These are phyloP conservation scores for Lanius collurio DNA, from an alignment of 2,113 vertebrate genomes.

Conservation along the genomic window DNA sequence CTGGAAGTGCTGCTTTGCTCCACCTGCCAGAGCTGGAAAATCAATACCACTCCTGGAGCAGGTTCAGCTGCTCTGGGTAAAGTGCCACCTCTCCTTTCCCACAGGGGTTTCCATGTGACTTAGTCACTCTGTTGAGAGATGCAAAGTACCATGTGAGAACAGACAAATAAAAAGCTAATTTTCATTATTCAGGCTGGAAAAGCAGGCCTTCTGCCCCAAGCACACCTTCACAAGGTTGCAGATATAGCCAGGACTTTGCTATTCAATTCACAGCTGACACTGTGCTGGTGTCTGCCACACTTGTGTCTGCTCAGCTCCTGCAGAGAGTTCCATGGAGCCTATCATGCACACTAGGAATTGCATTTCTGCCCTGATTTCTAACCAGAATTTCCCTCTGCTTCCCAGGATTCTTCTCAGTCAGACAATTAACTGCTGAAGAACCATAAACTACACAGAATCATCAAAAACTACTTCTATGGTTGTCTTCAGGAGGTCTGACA, in stretches of 20 bases:
- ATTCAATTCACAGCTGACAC: background rate
- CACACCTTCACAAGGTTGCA: background rate
- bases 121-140: background rate
- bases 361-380: background rate
- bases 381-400: background rate
- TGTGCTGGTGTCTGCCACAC: background rate
- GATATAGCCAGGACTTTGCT: background rate
- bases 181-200: background rate
- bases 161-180: background rate
- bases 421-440: background rate
- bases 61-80: background rate
- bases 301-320: background rate
- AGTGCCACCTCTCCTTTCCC: background rate
- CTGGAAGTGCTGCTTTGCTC: background rate
- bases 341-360: background rate
- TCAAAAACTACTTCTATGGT: background rate
- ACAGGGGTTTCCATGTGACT: background rate
- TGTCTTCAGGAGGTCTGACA: background rate
- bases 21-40: background rate
- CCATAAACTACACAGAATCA: background rate
- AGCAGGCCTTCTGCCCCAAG: background rate
- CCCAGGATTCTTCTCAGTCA: background rate
- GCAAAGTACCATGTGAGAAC: background rate
- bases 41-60: background rate
- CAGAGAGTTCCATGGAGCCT: background rate